Conservation (phyloP, 2,797 vertebrate genomes). For the Micropoecilia bifurca region DNA sequence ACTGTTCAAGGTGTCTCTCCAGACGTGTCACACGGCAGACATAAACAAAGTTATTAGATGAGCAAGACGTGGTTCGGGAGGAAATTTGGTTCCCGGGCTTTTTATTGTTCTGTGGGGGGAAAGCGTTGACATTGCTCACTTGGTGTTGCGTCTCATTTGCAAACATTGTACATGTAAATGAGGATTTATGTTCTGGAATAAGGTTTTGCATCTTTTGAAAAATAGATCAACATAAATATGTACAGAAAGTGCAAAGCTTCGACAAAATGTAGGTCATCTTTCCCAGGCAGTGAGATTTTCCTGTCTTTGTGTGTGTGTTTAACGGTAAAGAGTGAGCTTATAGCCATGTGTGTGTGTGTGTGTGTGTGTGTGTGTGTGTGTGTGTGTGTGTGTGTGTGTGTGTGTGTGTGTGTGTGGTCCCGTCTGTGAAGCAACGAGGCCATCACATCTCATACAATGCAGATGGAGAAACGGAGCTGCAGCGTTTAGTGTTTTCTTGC, state of each 20-base stretch:
- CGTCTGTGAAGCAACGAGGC: constrained; percentile 52
- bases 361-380: not conserved
- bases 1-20: constrained; percentile 73
- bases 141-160: constrained; percentile 37
- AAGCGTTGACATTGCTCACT: constrained; percentile 64
- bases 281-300: constrained; percentile 53
- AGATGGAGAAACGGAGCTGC: constrained; percentile 79
- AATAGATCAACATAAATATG: constrained; percentile 68
- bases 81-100: constrained; percentile 52
- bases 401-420: constrained; percentile 35
- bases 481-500: constrained; percentile 69
- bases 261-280: constrained; percentile 76
- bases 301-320: constrained; percentile 58
- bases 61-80: constrained; percentile 64
- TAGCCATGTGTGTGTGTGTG: not conserved
- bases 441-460: constrained; percentile 72
- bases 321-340: constrained; percentile 33
- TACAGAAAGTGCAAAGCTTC: constrained; percentile 67
- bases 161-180: constrained; percentile 64
- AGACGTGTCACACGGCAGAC: constrained; percentile 67
- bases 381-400: constrained; percentile 15
- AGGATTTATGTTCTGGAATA: constrained; percentile 64
- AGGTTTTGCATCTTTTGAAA: constrained; percentile 53
- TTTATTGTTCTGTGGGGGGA: constrained; percentile 64
- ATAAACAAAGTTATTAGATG: constrained; percentile 79